Percentiles rank a stretch among this genome's conserved stretches.
Evolutionary conservation across 2,797 vertebrate species (phyloP).

Genomic region (Platyrinchus mystaceus): DNA sequence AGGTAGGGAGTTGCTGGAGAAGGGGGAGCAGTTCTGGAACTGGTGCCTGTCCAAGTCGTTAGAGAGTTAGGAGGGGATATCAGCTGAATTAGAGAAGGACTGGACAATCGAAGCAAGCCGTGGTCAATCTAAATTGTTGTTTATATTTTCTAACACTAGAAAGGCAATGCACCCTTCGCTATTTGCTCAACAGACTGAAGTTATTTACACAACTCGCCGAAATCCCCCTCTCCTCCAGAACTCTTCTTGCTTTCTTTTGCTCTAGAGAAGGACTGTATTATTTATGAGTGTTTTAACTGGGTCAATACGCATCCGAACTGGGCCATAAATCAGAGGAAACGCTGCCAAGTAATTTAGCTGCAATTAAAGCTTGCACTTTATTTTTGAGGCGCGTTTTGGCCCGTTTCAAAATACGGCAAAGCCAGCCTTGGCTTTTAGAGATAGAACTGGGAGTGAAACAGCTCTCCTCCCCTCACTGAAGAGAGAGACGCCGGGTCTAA

Average conservation of each 20-base stretch:
- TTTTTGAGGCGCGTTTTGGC: slow-evolving; percentile 67
- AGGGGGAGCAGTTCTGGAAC: not conserved
- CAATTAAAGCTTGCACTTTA: slow-evolving; percentile 74
- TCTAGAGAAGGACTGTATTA: slow-evolving; percentile 62
- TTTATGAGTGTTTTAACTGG: slow-evolving; percentile 77
- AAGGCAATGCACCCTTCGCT: not conserved
- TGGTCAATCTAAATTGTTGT: not conserved
- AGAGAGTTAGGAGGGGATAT: not conserved
- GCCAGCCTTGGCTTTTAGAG: slow-evolving; percentile 13
- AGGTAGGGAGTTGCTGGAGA: not conserved
- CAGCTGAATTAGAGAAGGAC: not conserved
- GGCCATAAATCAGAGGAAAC: slow-evolving; percentile 77
- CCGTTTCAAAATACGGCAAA: slow-evolving; percentile 52
- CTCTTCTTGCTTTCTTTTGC: slow-evolving; percentile 50
- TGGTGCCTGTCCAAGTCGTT: not conserved
- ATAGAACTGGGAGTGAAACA: not conserved
- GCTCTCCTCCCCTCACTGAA: not conserved
- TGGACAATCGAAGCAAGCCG: not conserved
- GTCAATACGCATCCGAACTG: slow-evolving; percentile 75
- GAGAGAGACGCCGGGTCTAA: not conserved
- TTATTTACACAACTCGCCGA: slow-evolving; percentile 49
- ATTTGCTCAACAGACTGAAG: slow-evolving; percentile 33
- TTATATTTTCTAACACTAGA: slow-evolving; percentile 8
- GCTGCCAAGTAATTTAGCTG: slow-evolving; percentile 74
- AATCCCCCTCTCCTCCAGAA: slow-evolving; percentile 47